Evolutionary conservation across 1,140 invertebrate genomes (phyloP), one percentile per base, ranked within the genome.

Genomic region (Doryteuthis pealeii): DNA sequence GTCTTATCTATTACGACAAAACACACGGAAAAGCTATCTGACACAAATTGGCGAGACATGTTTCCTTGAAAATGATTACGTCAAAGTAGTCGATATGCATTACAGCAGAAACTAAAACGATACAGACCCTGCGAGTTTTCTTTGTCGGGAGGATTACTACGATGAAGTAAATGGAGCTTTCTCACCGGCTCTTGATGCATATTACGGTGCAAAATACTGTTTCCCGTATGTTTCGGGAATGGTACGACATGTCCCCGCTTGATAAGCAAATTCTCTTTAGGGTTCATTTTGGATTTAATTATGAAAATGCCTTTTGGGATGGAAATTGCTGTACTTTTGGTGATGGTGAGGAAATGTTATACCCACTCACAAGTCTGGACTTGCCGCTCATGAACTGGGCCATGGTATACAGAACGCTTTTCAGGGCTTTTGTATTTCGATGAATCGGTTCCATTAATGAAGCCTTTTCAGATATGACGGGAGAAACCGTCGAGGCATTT

Each of bases 381-480:
- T 78, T 12, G 26, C 81, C 1, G 74, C 66, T 45, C 82, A 83
- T 40, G 81, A 83, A 66, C 22, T 82, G 6, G 78, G 54, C 2
- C 82, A 83, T 62, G 81, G 72, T 1, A 77, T 31, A 80, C 81
- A 10, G 78, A 82, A 22, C 15, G 67, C 1, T 66, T 78, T 67
- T 78, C 80, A 1, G 30, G 73, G 22, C 71, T 83, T 2, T 71
- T 73, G 32, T 83, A 82, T 72, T 58, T 22, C n/a, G 71, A 70
- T 14, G 75, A 82, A 45, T 79, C 0, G 82, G 82, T 1, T 78
- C 54, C 14, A 76, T 83, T 12, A 76, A 78, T 54, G 82, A 83
- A 75, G 76, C 82, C 4, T 82, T 78, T 66, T 81, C 82, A n/a
- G 82, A 83, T 58, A 78, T 83, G 5, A 71, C 73, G 22, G 82